phyloP scores from a whole-genome alignment of 2,888 invertebrate genomes.

The Megaustenia siamemsis region DNA sequence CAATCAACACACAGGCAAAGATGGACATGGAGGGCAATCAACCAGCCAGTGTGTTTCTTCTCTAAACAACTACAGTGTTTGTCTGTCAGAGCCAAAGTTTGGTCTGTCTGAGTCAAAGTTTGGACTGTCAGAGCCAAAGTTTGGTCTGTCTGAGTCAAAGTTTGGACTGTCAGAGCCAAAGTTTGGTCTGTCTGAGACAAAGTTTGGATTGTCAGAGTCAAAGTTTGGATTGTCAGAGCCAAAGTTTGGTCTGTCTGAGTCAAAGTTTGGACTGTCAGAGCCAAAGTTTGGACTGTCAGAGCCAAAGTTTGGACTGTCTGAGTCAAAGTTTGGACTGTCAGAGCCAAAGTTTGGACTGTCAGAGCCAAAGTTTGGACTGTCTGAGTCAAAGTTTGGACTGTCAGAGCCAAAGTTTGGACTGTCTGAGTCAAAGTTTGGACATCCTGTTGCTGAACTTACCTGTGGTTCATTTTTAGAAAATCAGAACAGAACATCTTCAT shows the following conservation, averaged over 20 bases:
- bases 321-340: too few relatives aligned
- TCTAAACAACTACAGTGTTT: background rate
- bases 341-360: too few relatives aligned
- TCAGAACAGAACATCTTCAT: background rate
- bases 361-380: too few relatives aligned
- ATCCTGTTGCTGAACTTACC: background rate
- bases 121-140: background rate
- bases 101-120: too few relatives aligned
- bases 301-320: too few relatives aligned
- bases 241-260: too few relatives aligned
- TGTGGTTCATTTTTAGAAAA: background rate
- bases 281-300: too few relatives aligned
- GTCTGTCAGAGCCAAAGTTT: background rate
- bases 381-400: too few relatives aligned
- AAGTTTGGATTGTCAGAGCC: too few relatives aligned
- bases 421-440: background rate
- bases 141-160: background rate
- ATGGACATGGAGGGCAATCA: background rate
- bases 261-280: too few relatives aligned
- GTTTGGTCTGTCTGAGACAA: background rate
- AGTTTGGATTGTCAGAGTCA: too few relatives aligned
- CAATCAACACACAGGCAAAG: background rate
- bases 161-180: background rate
- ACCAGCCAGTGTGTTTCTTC: background rate
- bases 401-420: too few relatives aligned